Percentiles rank a stretch among this genome's conserved stretches.
phyloP scores from a whole-genome alignment of 2,113 vertebrate genomes.

The Octodon degus region DNA sequence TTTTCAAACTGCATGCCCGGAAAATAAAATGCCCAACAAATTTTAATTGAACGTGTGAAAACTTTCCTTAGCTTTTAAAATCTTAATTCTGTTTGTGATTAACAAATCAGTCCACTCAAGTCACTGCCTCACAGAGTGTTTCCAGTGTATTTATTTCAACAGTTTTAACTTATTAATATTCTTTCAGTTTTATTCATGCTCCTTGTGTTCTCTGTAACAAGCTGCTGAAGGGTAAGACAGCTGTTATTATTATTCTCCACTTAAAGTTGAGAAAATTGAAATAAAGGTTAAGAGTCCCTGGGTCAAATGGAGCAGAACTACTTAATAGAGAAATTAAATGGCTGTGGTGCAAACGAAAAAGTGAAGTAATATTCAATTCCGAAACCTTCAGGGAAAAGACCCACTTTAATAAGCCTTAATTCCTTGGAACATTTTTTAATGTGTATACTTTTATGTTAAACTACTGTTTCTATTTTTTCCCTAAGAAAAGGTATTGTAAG shows the following conservation, averaged over 20 bases:
- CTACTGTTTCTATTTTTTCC: neutral
- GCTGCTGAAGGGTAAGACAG: neutral
- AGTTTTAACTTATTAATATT: constrained; percentile 30
- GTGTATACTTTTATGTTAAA: neutral
- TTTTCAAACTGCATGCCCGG: neutral
- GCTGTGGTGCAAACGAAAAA: constrained; percentile 14
- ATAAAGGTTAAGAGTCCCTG: constrained; percentile 16
- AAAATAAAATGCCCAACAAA: neutral
- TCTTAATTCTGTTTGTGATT: neutral
- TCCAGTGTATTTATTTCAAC: constrained; percentile 39
- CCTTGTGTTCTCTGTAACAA: constrained; percentile 1
- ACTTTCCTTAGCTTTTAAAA: neutral
- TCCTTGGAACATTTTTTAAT: neutral
- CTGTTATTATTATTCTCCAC: constrained; percentile 54
- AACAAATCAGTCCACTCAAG: neutral
- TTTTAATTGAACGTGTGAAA: neutral
- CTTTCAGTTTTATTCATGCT: constrained; percentile 51
- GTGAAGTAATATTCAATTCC: neutral
- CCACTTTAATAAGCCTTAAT: constrained; percentile 32
- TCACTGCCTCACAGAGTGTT: neutral
- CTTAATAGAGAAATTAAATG: constrained; percentile 67
- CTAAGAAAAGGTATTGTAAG: neutral
- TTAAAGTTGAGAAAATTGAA: constrained; percentile 57
- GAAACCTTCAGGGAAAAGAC: constrained; percentile 11
- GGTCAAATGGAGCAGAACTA: constrained; percentile 56